Evolutionary conservation across 2,797 vertebrate species (phyloP).

Genomic region (Thunnus albacares): DNA sequence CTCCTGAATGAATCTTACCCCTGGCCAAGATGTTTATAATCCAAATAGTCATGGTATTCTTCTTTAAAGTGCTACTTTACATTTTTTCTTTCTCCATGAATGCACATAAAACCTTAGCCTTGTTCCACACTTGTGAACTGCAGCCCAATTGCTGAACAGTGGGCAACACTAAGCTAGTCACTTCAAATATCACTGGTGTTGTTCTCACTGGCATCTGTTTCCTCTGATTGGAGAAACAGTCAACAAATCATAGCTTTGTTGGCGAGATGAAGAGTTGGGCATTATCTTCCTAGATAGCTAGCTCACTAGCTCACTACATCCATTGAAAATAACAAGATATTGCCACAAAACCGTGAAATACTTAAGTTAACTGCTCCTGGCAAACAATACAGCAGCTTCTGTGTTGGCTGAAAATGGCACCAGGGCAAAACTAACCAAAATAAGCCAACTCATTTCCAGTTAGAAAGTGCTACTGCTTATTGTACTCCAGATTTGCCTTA

Average conservation of each 20-base stretch:
- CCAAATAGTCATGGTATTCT: background rate
- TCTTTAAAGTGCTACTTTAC: background rate
- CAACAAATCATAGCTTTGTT: background rate
- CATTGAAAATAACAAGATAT: background rate
- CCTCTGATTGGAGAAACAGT: background rate
- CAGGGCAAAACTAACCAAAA: background rate
- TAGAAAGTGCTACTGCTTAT: background rate
- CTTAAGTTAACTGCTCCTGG: background rate
- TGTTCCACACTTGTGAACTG: conserved; percentile 2
- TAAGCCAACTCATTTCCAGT: background rate
- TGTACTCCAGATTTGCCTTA: background rate
- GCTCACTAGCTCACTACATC: background rate
- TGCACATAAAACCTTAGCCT: background rate
- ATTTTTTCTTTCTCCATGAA: background rate
- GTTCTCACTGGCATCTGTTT: background rate
- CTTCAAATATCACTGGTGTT: background rate
- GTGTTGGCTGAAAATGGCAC: background rate
- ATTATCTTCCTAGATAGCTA: background rate
- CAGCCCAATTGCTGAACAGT: background rate
- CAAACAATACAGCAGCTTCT: background rate
- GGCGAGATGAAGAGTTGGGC: background rate
- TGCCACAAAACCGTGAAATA: background rate
- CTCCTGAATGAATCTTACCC: background rate
- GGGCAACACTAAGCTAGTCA: background rate
- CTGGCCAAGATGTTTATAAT: background rate